These are phyloP conservation scores for Morpho achilles DNA, from an alignment of 2,888 invertebrate genomes.

Conservation along the genomic window DNA sequence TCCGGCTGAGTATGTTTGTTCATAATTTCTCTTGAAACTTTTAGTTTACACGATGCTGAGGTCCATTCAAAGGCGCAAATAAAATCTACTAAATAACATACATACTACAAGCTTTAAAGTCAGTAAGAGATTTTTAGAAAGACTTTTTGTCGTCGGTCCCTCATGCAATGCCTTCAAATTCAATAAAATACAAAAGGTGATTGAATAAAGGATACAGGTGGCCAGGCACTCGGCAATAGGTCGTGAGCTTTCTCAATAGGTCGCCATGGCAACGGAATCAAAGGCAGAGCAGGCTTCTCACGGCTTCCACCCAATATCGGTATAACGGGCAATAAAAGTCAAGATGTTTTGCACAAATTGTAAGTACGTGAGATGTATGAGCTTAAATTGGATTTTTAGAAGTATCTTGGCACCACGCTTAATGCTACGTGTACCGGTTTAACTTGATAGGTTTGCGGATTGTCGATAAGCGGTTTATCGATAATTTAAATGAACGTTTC, in stretches of 20 bases:
- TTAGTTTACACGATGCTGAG: too few relatives aligned
- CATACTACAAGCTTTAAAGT: too few relatives aligned
- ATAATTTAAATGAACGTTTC: background rate
- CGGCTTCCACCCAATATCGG: conserved; percentile 50
- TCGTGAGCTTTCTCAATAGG: conserved; percentile 28
- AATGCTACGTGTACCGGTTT: conserved; percentile 22
- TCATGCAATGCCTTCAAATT: conserved; percentile 12
- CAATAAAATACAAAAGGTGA: conserved; percentile 32
- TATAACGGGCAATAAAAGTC: conserved; percentile 61
- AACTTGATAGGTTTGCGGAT: conserved; percentile 12
- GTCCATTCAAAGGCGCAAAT: background rate
- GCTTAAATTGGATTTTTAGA: conserved; percentile 45
- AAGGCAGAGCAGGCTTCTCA: conserved; percentile 33
- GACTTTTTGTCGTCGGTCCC: background rate
- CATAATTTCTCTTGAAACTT: too few relatives aligned
- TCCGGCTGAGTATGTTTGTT: too few relatives aligned
- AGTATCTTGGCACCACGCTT: conserved; percentile 32
- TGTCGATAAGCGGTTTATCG: conserved; percentile 1
- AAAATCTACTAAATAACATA: background rate
- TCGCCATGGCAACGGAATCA: conserved; percentile 35
- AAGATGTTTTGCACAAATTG: conserved; percentile 52
- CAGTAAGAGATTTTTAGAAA: background rate
- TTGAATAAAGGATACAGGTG: conserved; percentile 30
- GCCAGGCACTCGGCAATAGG: conserved; percentile 25
- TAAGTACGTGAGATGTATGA: conserved; percentile 39